These are phyloP conservation scores for Xenentodon cancila DNA, from an alignment of 2,797 vertebrate species.

Conservation along the genomic window DNA sequence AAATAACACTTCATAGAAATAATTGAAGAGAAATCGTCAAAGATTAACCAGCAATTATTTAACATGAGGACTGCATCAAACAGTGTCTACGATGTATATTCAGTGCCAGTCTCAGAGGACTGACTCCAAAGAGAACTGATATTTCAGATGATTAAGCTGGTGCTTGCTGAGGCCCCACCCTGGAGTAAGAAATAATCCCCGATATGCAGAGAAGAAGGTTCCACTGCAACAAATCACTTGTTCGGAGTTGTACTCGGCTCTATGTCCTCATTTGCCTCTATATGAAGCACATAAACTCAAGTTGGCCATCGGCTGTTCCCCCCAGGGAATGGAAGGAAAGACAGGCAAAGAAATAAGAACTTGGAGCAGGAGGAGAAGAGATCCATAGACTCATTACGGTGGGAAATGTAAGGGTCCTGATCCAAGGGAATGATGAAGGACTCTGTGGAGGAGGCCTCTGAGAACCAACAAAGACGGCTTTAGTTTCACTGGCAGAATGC, in stretches of 20 bases:
- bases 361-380: conserved; percentile 44
- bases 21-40: conserved; percentile 27
- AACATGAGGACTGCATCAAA: conserved; percentile 30
- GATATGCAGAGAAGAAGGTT: conserved; percentile 34
- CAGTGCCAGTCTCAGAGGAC: conserved; percentile 51
- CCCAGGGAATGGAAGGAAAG: conserved; percentile 10
- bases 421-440: conserved; percentile 83
- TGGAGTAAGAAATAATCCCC: conserved; percentile 52
- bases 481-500: conserved; percentile 83
- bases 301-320: conserved; percentile 42
- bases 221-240: conserved; percentile 47
- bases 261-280: conserved; percentile 55
- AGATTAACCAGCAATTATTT: conserved; percentile 23
- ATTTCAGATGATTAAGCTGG: conserved; percentile 67
- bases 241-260: conserved; percentile 23
- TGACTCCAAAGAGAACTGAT: conserved; percentile 62
- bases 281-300: conserved; percentile 49
- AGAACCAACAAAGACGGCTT: conserved; percentile 85
- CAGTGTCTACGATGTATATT: conserved; percentile 45
- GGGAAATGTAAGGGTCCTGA: conserved; percentile 80
- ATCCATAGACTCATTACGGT: conserved; percentile 78
- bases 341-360: conserved; percentile 25
- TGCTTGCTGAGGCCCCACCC: conserved; percentile 61
- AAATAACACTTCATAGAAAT: neutral
- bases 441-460: conserved; percentile 81